Evolutionary conservation across 2,888 invertebrate genomes (phyloP), one percentile per base, ranked within the genome.

Genomic region (Leptopterna dolabrata): DNA sequence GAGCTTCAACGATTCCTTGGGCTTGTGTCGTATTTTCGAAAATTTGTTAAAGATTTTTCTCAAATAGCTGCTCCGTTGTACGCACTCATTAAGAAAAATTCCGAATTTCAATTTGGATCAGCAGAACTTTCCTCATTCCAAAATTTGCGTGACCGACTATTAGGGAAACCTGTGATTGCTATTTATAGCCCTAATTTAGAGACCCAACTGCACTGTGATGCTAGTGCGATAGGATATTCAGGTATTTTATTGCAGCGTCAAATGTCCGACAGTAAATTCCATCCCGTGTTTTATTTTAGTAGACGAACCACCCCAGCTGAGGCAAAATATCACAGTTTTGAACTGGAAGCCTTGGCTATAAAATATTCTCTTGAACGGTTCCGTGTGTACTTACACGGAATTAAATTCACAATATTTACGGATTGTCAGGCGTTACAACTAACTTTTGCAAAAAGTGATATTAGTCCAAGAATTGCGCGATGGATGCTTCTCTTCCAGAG

Each of bases 131-230:
- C n/a, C n/a, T n/a, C n/a, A n/a, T n/a, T n/a, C n/a, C n/a, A n/a
- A n/a, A n/a, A n/a, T n/a, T n/a, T n/a, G n/a, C n/a, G n/a, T n/a
- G n/a, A n/a, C n/a, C n/a, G n/a, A n/a, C n/a, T n/a, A n/a, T n/a
- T n/a, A n/a, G n/a, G n/a, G n/a, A n/a, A n/a, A n/a, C n/a, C n/a
- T n/a, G n/a, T n/a, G n/a, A n/a, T n/a, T n/a, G n/a, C n/a, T n/a
- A n/a, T n/a, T n/a, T n/a, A n/a, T n/a, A n/a, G n/a, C n/a, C n/a
- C n/a, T n/a, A n/a, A n/a, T n/a, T n/a, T n/a, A n/a, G n/a, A n/a
- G n/a, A n/a, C n/a, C n/a, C n/a, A n/a, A n/a, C n/a, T 86, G 14
- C 86, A 86, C 30, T 47, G 47, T 29, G 86, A 86, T 78, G 86
- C 86, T 4, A 36, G 76, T 51, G 19, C 47, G 7, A 27, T 30